phyloP scores from a whole-genome alignment of 2,888 invertebrate genomes.

The Cryptus viduatorius region DNA sequence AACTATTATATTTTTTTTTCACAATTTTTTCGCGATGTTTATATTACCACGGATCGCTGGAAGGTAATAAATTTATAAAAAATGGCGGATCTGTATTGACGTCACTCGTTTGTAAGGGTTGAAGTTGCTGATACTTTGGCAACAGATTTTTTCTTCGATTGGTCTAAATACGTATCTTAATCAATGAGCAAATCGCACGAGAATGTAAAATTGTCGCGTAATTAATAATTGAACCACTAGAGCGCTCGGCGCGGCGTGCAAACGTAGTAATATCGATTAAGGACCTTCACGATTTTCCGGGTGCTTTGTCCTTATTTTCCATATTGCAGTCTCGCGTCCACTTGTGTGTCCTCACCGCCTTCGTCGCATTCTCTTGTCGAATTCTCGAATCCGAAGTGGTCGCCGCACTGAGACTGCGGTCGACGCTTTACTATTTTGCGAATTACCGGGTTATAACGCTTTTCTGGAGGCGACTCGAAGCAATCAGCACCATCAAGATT shows the following conservation, averaged over 20 bases:
- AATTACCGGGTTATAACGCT: slow-evolving; percentile 1
- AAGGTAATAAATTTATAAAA: no score
- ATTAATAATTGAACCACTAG: no score
- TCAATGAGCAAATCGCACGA: no score
- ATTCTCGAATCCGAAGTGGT: not conserved
- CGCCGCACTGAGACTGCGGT: not conserved
- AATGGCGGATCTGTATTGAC: no score
- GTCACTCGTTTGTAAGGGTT: no score
- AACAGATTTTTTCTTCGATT: no score
- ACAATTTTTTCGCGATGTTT: no score
- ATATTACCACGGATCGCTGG: no score
- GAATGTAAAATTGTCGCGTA: no score
- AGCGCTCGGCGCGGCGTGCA: not conserved
- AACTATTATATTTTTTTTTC: no score
- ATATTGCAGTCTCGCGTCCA: slow-evolving; percentile 31
- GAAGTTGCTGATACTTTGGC: no score
- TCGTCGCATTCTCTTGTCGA: slow-evolving; percentile 10
- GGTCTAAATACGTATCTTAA: no score
- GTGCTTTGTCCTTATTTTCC: slow-evolving; percentile 26
- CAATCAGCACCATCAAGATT: slow-evolving; percentile 21
- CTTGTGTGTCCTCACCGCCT: not conserved
- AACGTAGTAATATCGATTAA: not conserved
- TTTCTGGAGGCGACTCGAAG: slow-evolving; percentile 13
- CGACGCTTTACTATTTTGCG: slow-evolving; percentile 1
- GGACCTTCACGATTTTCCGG: not conserved